phyloP scores from a whole-genome alignment of 2,888 invertebrate genomes.

The Seira musarum region DNA sequence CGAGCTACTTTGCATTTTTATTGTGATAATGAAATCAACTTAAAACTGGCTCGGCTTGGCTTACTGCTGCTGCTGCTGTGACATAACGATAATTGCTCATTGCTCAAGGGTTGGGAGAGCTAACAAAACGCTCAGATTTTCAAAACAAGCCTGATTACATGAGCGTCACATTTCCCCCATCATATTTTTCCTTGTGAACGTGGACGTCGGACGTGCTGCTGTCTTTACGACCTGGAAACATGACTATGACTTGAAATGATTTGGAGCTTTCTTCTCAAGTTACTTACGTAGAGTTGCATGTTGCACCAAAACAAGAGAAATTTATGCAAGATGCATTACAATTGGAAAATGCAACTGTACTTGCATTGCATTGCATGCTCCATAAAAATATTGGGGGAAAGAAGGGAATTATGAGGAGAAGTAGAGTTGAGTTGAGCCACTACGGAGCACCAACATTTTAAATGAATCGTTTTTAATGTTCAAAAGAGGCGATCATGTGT shows the following conservation, averaged over 20 bases:
- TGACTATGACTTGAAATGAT: constrained; percentile 10
- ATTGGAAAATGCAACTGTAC: neutral
- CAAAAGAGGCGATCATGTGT: constrained; percentile 65
- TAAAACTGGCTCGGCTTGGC: neutral
- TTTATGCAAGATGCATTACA: neutral
- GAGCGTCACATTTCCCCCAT: constrained; percentile 28
- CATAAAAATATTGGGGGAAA: constrained; percentile 31
- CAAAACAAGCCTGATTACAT: neutral
- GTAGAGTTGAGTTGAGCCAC: neutral
- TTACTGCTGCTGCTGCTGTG: neutral
- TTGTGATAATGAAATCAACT: neutral
- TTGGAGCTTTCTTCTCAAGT: neutral
- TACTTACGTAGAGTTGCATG: neutral
- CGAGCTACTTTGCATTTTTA: neutral
- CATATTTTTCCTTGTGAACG: neutral
- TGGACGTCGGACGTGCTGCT: constrained; percentile 35
- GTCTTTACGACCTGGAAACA: constrained; percentile 51
- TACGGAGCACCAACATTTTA: constrained; percentile 16
- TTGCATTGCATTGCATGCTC: neutral
- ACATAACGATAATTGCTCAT: constrained; percentile 35
- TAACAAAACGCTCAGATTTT: no score
- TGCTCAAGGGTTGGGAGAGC: no score
- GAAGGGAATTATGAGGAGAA: neutral
- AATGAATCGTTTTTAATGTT: constrained; percentile 58
- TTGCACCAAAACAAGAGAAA: constrained; percentile 23